Base-by-base conservation (phyloP, 2,113 vertebrate species). In the Conger conger region DNA sequence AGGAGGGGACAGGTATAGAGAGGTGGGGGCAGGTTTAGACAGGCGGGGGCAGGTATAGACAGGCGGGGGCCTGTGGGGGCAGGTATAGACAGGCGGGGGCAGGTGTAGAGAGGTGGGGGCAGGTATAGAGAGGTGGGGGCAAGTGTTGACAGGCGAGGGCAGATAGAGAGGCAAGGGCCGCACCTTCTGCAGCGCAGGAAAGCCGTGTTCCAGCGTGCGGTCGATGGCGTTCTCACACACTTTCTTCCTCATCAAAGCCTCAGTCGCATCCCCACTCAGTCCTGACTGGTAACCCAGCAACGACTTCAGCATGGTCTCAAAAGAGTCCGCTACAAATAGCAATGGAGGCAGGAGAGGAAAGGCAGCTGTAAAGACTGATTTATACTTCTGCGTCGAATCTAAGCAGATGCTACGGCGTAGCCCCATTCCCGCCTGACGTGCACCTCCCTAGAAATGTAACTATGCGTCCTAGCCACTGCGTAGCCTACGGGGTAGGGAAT, bases 221-320 rank as follows among this genome's bases (percentile, higher is more conserved):
- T 94, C 94, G 88, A 99, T 96, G 82, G 92, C 96, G 0, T 89
- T 96, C 91, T 98, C 97, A 63, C 96, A 97, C 30, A 97, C 88
- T 86, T 97, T 99, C 90, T 97, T 98, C 88, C 97, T 96, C 20
- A 95, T 86, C 53, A 96, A 88, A 0, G 90, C 94, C 90, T 99
- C 96, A 0, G 89, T 92, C 53, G 91, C 90, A 60, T 94, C 96
- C 0, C 92, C 93, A 57, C 91, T 94, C 76, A 92, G 87, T 45
- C 93, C 95, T 0, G 97, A 96, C 78, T 96, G 96, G 93, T 99
- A 99, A 9, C 96, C 95, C 68, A 99, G 90, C 91, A 99, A 93
- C 3, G 98, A 98, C 91, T 99, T 99, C 78, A 99, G 94, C 96
- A 99, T 98, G 0, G 96, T 99, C 92, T 99, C 97, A 93, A 99